Conservation (phyloP, 2,888 invertebrate genomes). For the Carcina quercana region DNA sequence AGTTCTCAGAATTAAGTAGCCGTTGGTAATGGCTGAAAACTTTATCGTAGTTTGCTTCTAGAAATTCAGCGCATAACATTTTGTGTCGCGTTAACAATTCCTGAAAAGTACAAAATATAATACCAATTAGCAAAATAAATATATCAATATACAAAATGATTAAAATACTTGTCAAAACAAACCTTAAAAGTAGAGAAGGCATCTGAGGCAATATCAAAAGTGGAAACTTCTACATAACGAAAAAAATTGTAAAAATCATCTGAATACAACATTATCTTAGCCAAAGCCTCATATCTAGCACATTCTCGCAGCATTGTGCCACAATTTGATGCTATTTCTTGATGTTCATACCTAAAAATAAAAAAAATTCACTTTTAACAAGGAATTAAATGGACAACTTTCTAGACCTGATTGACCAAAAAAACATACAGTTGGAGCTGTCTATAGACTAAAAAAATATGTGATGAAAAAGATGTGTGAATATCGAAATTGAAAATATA, state of each 20-base stretch:
- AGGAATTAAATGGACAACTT: no score
- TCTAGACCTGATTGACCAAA: no score
- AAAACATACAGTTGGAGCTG: no score
- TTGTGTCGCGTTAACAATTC: constrained; percentile 96
- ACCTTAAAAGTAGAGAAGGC: constrained; percentile 99
- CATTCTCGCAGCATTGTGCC: constrained; percentile 99
- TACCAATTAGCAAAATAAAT: no score
- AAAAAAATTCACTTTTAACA: constrained; percentile 1
- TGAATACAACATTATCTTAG: constrained; percentile 98
- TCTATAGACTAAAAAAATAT: no score
- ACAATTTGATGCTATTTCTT: constrained; percentile 99
- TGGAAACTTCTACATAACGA: constrained; percentile 99
- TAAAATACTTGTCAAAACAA: constrained; percentile 17
- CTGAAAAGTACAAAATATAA: no score
- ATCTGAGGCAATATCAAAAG: constrained; percentile 99
- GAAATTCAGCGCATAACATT: constrained; percentile 97
- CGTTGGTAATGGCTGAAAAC: constrained; percentile 98
- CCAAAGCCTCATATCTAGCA: constrained; percentile 97
- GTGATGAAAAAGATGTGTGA: no score
- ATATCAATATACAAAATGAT: background rate
- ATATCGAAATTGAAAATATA: no score
- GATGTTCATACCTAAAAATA: constrained; percentile 92
- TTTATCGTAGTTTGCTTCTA: constrained; percentile 99
- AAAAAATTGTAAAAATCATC: constrained; percentile 99
- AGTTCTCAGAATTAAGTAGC: constrained; percentile 98